Conservation (phyloP, 2,113 vertebrate species). For the Anolis sagrei region DNA sequence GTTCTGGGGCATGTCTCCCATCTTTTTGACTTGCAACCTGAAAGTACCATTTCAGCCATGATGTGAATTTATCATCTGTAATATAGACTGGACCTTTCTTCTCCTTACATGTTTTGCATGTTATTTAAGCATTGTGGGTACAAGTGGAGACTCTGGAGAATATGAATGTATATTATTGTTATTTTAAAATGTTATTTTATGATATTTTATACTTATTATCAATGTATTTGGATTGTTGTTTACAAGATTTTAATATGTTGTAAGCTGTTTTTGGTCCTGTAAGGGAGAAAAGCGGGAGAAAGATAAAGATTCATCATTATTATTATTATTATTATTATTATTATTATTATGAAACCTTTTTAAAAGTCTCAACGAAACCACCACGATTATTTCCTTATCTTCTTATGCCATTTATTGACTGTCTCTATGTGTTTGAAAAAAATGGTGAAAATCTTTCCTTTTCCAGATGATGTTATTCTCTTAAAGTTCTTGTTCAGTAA, state of each 20-base stretch:
- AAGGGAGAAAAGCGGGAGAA: too few species aligned
- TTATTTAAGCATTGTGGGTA: neutral
- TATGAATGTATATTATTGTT: too few species aligned
- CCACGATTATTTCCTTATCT: neutral
- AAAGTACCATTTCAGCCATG: slow-evolving; percentile 78
- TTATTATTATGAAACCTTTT: too few species aligned
- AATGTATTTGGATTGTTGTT: too few species aligned
- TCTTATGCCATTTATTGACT: neutral
- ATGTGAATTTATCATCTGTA: slow-evolving; percentile 63
- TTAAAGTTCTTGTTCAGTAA: neutral
- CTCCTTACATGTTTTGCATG: neutral
- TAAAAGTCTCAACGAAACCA: neutral
- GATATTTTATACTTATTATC: too few species aligned
- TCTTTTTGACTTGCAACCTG: slow-evolving; percentile 79
- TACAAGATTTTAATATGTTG: too few species aligned
- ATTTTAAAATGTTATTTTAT: too few species aligned
- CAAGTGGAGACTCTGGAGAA: neutral
- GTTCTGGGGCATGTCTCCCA: slow-evolving; percentile 86
- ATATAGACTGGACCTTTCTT: neutral
- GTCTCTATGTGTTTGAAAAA: neutral
- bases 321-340: too few species aligned
- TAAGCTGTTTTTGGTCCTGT: too few species aligned
- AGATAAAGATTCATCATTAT: too few species aligned
- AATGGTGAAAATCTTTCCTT: neutral
- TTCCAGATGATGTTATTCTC: neutral